Base-by-base conservation (phyloP, 92 coral and sea anemone genomes). In the Palythoa grandiflora region DNA sequence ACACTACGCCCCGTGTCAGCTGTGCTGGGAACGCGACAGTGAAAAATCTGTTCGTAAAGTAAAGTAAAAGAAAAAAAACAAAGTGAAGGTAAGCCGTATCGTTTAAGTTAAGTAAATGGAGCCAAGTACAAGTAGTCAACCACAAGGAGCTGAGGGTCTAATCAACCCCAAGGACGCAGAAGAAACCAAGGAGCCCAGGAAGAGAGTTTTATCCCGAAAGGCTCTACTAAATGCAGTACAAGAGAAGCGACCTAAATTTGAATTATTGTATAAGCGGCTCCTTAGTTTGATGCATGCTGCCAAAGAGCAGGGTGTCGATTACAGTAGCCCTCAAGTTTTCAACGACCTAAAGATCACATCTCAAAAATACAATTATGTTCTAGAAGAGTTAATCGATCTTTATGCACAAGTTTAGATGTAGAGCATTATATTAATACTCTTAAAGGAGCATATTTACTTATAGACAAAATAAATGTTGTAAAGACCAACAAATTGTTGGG, bases 101-200 rank as follows among this genome's bases (percentile, higher is more conserved):
- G 79, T 75, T 75, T 39, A 75, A 39, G 9, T 40, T 75, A 39
- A 75, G 79, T 75, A 75, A 75, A 75, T 47, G 63, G 79, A 75
- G 79, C 79, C 59, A 75, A 75, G 21, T 9, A 75, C 61, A 1
- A 75, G 79, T 38, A 51, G 79, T 51, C 50, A 71, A 28, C 28
- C 28, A 28, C 28, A 28, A 28, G 28, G 28, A 28, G 28, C 28
- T 28, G 28, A 28, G 28, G 28, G 28, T 28, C 28, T 28, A 28
- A 0, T 28, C 28, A 28, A 28, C 28, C 28, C 28, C 28, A 28
- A 28, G 28, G 28, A 28, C 28, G 28, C 28, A 28, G 28, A 28
- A 28, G 0, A 28, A 28, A 28, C 28, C 28, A 28, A 28, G 61
- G n/a, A n/a, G 35, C 79, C 54, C 17, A 75, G 79, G 61, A 47